Conservation (phyloP, 1,140 invertebrate species). For the Chelonus insularis region DNA sequence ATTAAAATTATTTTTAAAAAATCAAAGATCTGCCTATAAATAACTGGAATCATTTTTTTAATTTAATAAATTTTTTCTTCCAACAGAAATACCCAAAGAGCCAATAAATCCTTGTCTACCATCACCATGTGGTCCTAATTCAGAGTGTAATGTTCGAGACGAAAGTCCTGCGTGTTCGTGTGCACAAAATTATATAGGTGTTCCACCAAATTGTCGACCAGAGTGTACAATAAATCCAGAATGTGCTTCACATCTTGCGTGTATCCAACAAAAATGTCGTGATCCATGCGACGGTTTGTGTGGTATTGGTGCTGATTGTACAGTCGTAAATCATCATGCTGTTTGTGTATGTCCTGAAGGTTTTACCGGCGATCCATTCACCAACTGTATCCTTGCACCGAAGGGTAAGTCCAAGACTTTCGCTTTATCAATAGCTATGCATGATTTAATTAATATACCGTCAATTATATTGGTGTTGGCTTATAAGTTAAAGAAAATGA, state of each 20-base stretch:
- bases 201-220: slow-evolving; percentile 64
- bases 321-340: slow-evolving; percentile 62
- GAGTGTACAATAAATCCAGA: slow-evolving; percentile 65
- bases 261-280: slow-evolving; percentile 59
- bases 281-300: slow-evolving; percentile 63
- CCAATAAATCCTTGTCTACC: slow-evolving; percentile 64
- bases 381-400: slow-evolving; percentile 53
- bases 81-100: slow-evolving; percentile 40
- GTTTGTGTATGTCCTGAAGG: slow-evolving; percentile 61
- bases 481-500: too few species aligned
- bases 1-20: too few species aligned
- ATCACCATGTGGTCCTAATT: slow-evolving; percentile 66
- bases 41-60: too few species aligned
- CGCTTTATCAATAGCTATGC: background rate
- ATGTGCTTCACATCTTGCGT: slow-evolving; percentile 61
- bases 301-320: slow-evolving; percentile 60
- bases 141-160: slow-evolving; percentile 61
- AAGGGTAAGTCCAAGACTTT: slow-evolving; percentile 50
- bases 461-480: too few species aligned
- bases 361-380: slow-evolving; percentile 65
- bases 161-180: slow-evolving; percentile 61
- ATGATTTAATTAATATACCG: too few species aligned
- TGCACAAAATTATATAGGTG: slow-evolving; percentile 62
- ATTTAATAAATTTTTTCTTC: too few species aligned
- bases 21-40: too few species aligned